A percentile compares a stretch with the other conserved stretches of the same genome.
Conservation (phyloP, 2,888 invertebrate genomes). For the Melipona bicolor region DNA sequence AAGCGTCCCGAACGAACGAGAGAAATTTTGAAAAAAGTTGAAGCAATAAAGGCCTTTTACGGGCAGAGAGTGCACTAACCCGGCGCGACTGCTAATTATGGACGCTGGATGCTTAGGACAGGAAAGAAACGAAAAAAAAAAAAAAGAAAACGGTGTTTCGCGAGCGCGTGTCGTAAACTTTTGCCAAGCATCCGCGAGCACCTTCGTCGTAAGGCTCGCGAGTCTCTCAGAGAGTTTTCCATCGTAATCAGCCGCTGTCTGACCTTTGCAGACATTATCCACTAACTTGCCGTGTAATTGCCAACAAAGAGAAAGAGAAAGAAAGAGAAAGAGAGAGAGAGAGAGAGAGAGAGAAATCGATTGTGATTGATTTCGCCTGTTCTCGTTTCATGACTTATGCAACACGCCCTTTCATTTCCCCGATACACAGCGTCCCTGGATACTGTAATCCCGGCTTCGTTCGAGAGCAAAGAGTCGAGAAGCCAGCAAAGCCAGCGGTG, state of each 20-base stretch:
- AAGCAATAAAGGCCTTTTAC: constrained; percentile 1
- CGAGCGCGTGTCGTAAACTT: constrained; percentile 17
- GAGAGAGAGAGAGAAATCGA: constrained; percentile 15
- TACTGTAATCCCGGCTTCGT: constrained; percentile 12
- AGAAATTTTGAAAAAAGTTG: not conserved
- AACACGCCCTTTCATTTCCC: constrained; percentile 30
- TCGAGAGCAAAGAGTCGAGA: not conserved
- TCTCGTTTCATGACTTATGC: constrained; percentile 35
- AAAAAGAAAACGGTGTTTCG: not conserved
- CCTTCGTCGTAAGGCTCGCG: not conserved
- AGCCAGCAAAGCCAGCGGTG: not conserved
- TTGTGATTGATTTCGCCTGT: constrained; percentile 46
- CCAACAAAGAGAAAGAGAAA: not conserved
- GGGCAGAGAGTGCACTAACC: constrained; percentile 7
- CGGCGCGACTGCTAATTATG: not conserved
- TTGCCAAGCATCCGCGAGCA: not conserved
- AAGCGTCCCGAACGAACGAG: not conserved
- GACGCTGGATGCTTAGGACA: not conserved
- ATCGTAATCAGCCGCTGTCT: constrained; percentile 8
- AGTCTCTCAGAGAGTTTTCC: not conserved
- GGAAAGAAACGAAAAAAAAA: not conserved
- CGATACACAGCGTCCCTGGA: not conserved
- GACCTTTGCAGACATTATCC: constrained; percentile 45
- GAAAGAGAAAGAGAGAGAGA: too few relatives aligned
- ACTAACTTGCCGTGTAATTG: constrained; percentile 39